A percentile compares a stretch with the other conserved stretches of the same genome.
phyloP scores from a whole-genome alignment of 2,113 vertebrate species.

The Oreochromis niloticus region DNA sequence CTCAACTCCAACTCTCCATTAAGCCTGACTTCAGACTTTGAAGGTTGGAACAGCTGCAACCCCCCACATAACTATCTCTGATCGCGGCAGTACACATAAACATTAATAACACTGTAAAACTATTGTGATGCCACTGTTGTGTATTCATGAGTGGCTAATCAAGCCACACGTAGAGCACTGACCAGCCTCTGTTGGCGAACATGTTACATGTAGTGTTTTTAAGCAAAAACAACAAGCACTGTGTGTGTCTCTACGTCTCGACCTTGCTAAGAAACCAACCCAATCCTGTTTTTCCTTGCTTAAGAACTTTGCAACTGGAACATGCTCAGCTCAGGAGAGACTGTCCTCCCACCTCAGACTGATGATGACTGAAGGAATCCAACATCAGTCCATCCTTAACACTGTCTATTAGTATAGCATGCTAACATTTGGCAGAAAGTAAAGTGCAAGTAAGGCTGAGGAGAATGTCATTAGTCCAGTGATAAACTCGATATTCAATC shows the following conservation, averaged over 20 bases:
- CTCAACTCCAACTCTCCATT: accelerated
- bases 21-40: neutral
- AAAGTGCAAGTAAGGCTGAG: neutral
- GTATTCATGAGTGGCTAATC: neutral
- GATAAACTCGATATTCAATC: neutral
- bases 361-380: neutral
- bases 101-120: neutral
- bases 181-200: neutral
- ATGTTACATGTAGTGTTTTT: neutral
- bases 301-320: too few species aligned
- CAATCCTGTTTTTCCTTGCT: too few species aligned
- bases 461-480: neutral
- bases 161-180: neutral
- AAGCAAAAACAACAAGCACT: neutral
- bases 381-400: neutral
- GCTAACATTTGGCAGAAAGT: neutral
- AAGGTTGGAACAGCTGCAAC: neutral
- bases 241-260: too few species aligned
- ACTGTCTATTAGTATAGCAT: neutral
- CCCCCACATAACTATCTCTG: neutral
- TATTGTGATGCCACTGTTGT: accelerated
- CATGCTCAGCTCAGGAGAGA: too few species aligned
- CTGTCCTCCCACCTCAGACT: neutral
- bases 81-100: neutral
- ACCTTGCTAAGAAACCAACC: too few species aligned